Base-by-base conservation (phyloP, 2,113 vertebrate species). In the Hydrochoerus hydrochaeris region DNA sequence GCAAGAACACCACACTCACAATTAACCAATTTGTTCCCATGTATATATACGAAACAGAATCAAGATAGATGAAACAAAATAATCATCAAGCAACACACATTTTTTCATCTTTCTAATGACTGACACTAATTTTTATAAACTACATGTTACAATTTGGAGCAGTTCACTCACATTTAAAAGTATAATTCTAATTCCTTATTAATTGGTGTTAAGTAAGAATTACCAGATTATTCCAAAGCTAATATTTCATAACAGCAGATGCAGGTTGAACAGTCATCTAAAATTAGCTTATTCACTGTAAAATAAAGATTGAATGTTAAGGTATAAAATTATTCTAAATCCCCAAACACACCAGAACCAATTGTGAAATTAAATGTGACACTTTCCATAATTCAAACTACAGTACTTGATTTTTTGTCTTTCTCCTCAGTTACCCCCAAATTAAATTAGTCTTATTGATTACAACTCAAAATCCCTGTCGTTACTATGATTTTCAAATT, bases 261-360 rank as follows among this genome's bases (percentile, higher is more conserved):
- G 60, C 90, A 98, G 92, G 92, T 97, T 98, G 90, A 92, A 57
- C 78, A 95, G 58, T 96, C 95, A 96, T 84, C 85, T 92, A 94
- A 95, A 97, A 97, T 98, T 97, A 98, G 95, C 94, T 95, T 94
- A 96, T 97, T 97, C 96, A 94, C 49, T 97, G 62, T 94, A 97
- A 97, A 98, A 97, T 97, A 97, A 98, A 98, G 97, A 97, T 95
- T 92, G 97, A 98, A 98, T 85, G 92, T 97, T 98, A 97, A 97
- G 97, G 97, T 98, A 98, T 98, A 97, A 98, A 98, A 98, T 98
- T 97, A 97, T 98, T 98, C 97, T 97, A 98, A 98, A 97, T 97
- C 96, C 96, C 98, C 96, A 96, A 98, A 97, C 97, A 98, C 97
- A 98, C 94, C 97, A 98, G 96, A 98, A 97, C 97, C 97, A 97